Conservation (phyloP, 2,113 vertebrate species). For the Nycticryphes semicollaris region DNA sequence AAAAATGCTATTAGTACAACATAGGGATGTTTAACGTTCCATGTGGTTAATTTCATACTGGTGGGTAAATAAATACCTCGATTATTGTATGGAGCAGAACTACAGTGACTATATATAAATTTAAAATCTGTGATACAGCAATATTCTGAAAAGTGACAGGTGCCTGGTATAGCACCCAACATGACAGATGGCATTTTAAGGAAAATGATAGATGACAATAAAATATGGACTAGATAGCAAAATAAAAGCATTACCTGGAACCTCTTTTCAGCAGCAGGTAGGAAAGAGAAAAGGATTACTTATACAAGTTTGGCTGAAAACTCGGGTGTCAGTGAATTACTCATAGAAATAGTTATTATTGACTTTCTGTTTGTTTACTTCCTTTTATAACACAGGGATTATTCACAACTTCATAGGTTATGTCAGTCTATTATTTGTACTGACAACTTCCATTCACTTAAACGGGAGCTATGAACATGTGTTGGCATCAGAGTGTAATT, state of each 20-base stretch:
- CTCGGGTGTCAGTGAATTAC: neutral
- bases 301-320: conserved; percentile 46
- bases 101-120: neutral
- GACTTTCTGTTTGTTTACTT: neutral
- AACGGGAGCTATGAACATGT: neutral
- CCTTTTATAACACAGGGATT: neutral
- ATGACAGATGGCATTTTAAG: conserved; percentile 49
- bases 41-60: neutral
- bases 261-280: conserved; percentile 90
- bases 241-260: conserved; percentile 88
- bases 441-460: neutral
- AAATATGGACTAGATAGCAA: conserved; percentile 44
- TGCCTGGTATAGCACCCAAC: neutral
- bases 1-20: neutral
- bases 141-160: neutral
- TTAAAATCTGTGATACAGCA: neutral
- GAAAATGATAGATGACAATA: conserved; percentile 24
- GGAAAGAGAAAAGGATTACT: conserved; percentile 75
- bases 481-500: neutral
- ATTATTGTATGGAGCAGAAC: neutral
- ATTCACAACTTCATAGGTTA: neutral
- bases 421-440: neutral
- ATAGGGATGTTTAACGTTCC: neutral
- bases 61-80: neutral
- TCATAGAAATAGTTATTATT: neutral